A percentile compares a stretch with the other conserved stretches of the same genome.
Conservation (phyloP, 2,113 vertebrate genomes). For the Ctenomys sociabilis region DNA sequence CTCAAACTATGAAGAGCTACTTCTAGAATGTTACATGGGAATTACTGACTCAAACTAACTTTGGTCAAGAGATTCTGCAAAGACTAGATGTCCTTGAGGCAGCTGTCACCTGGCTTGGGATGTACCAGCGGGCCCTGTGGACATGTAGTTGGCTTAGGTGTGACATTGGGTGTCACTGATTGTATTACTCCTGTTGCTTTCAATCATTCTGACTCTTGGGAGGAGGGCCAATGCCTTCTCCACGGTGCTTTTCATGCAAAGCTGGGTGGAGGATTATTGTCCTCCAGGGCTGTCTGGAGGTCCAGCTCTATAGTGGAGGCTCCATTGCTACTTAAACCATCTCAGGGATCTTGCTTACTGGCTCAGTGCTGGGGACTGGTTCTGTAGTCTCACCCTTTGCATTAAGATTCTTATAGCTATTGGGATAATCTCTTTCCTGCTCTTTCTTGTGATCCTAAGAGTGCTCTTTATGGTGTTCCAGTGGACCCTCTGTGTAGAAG, state of each 20-base stretch:
- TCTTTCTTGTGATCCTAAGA: neutral
- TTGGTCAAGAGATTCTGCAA: neutral
- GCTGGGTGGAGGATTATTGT: neutral
- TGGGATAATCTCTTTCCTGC: neutral
- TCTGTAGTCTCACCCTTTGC: neutral
- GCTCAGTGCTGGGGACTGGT: neutral
- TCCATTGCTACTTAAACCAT: neutral
- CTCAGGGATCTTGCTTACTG: neutral
- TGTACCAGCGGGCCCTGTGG: neutral
- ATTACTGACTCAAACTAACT: neutral
- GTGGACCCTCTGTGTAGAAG: neutral
- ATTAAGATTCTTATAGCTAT: neutral
- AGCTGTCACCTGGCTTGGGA: neutral
- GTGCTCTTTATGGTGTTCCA: neutral
- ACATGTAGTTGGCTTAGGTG: neutral
- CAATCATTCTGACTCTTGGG: neutral
- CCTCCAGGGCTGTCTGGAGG: neutral
- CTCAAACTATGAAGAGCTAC: neutral
- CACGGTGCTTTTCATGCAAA: neutral
- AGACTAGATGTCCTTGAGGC: neutral
- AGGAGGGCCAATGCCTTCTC: neutral
- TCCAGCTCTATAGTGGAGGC: neutral
- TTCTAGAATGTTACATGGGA: neutral
- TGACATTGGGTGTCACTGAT: neutral
- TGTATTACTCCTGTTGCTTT: neutral